Percentiles rank a stretch among this genome's conserved stretches.
These are phyloP conservation scores for Sapajus apella DNA, from an alignment of 2,113 vertebrate genomes.

Conservation along the genomic window DNA sequence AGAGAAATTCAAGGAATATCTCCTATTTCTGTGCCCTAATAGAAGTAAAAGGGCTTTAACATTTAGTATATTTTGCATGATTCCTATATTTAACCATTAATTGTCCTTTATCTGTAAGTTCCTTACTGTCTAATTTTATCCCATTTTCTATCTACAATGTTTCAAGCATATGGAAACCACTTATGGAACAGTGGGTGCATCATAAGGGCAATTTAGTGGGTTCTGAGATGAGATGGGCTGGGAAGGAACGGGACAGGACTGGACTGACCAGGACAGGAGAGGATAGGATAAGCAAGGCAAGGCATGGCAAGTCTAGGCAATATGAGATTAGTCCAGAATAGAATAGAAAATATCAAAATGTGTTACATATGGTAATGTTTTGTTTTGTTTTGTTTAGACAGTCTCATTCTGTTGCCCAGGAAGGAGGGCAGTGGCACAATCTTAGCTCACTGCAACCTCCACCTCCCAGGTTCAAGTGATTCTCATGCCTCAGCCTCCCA, in stretches of 20 bases:
- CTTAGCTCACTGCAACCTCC: no score
- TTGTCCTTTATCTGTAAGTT: not conserved
- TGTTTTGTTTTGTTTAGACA: no score
- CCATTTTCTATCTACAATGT: not conserved
- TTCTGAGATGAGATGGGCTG: not conserved
- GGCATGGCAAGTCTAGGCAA: not conserved
- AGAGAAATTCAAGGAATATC: not conserved
- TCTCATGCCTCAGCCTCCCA: no score
- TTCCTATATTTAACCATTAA: not conserved
- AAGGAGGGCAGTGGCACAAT: no score
- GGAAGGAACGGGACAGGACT: not conserved
- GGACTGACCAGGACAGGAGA: no score
- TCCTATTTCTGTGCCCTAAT: not conserved
- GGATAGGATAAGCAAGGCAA: no score
- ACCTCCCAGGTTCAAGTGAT: no score
- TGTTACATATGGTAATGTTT: not conserved
- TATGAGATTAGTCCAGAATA: not conserved
- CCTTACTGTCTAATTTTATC: not conserved
- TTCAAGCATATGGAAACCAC: not conserved
- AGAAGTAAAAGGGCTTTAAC: not conserved
- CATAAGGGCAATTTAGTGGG: not conserved
- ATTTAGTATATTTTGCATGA: slow-evolving; percentile 10
- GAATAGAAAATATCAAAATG: not conserved
- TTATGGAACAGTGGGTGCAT: not conserved
- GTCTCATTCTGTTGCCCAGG: no score